Conservation (phyloP, 2,888 invertebrate genomes). For the Hypomecis atomaria region DNA sequence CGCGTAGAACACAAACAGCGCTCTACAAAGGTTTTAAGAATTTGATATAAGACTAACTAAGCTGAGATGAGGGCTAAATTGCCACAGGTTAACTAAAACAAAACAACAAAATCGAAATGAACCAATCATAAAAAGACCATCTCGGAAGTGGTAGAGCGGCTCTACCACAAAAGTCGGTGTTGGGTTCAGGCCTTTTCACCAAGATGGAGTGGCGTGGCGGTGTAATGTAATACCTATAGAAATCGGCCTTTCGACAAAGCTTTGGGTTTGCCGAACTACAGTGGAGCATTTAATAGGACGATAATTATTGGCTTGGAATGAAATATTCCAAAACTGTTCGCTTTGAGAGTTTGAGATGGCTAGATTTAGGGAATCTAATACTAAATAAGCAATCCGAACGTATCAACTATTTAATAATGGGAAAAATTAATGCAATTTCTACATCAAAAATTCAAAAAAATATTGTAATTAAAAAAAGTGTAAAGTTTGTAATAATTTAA, state of each 20-base stretch:
- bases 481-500: too few relatives aligned
- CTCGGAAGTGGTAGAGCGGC: conserved; percentile 3
- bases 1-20: too few relatives aligned
- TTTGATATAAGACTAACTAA: neutral
- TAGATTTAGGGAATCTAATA: too few relatives aligned
- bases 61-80: neutral
- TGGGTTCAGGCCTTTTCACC: conserved; percentile 20
- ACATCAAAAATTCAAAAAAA: too few relatives aligned
- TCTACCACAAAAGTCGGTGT: conserved; percentile 30
- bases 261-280: conserved; percentile 55
- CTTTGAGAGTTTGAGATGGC: too few relatives aligned
- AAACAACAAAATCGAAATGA: neutral
- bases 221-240: conserved; percentile 66
- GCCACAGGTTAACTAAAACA: neutral
- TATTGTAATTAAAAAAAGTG: too few relatives aligned
- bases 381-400: too few relatives aligned
- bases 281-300: conserved; percentile 9
- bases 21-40: too few relatives aligned
- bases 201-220: conserved; percentile 39
- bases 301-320: neutral
- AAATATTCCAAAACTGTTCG: too few relatives aligned
- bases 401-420: too few relatives aligned
- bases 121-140: conserved; percentile 21
- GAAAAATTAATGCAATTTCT: too few relatives aligned
- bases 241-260: conserved; percentile 59